phyloP scores from a whole-genome alignment of 2,888 invertebrate species.

The Harpalus rubripes region DNA sequence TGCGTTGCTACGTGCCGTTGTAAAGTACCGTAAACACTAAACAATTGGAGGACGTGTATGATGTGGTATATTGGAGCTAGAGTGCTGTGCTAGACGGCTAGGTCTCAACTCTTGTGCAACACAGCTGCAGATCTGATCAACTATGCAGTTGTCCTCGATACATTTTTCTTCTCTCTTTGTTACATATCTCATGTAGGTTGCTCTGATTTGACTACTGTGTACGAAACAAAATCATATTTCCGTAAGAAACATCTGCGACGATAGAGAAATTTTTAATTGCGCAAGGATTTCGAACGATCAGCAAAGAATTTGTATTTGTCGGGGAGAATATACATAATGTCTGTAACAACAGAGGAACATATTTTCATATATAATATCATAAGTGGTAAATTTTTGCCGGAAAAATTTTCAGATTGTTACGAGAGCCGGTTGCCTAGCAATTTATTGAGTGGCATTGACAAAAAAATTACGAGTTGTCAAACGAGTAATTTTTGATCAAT shows the following conservation, averaged over 20 bases:
- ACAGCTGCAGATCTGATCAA: slow-evolving; percentile 47
- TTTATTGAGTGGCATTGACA: too few species aligned
- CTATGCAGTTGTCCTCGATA: slow-evolving; percentile 59
- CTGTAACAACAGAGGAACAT: too few species aligned
- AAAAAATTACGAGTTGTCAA: too few species aligned
- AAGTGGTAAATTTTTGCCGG: too few species aligned
- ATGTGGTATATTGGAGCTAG: background rate
- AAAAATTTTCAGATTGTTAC: too few species aligned
- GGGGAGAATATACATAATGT: too few species aligned
- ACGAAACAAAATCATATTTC: background rate
- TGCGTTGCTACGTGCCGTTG: slow-evolving; percentile 47
- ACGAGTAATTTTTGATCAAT: too few species aligned
- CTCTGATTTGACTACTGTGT: slow-evolving; percentile 17
- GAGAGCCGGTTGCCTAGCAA: too few species aligned
- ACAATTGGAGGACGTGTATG: slow-evolving; percentile 42
- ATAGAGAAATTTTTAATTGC: too few species aligned
- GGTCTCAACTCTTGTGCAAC: slow-evolving; percentile 31
- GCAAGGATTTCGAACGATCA: too few species aligned
- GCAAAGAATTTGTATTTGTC: too few species aligned
- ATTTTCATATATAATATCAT: too few species aligned
- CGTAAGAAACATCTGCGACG: background rate
- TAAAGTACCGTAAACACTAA: slow-evolving; percentile 49
- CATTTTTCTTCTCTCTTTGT: slow-evolving; percentile 41
- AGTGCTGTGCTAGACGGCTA: background rate
- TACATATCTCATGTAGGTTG: slow-evolving; percentile 33